Percentiles rank a stretch among this genome's conserved stretches.
phyloP scores from a whole-genome alignment of 2,113 vertebrate species.

The Clarias magur region DNA sequence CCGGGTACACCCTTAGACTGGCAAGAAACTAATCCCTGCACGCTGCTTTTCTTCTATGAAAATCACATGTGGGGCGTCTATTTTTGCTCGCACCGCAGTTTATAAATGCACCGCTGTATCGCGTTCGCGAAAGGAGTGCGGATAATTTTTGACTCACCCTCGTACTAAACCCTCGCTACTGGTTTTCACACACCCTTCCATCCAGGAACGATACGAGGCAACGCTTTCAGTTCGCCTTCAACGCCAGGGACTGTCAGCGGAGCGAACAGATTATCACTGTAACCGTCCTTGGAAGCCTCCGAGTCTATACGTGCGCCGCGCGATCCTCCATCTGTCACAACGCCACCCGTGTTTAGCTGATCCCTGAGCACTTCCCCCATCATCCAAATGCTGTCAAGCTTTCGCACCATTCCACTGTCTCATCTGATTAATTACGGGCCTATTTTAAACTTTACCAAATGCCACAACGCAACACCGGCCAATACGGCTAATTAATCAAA shows the following conservation, averaged over 20 bases:
- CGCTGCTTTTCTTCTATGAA: too few species aligned
- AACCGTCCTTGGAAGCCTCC: slow-evolving; percentile 25
- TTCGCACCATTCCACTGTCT: slow-evolving; percentile 40
- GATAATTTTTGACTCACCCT: too few species aligned
- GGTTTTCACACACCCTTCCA: not conserved
- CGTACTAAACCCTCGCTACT: too few species aligned
- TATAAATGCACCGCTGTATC: too few species aligned
- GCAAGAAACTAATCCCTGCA: too few species aligned
- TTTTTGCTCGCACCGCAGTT: too few species aligned
- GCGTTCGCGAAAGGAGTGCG: too few species aligned
- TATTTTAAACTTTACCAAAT: slow-evolving; percentile 70
- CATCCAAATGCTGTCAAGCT: slow-evolving; percentile 27
- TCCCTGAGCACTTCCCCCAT: slow-evolving; percentile 19
- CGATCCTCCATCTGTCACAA: slow-evolving; percentile 50
- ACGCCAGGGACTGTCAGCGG: slow-evolving; percentile 30
- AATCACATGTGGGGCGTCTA: too few species aligned
- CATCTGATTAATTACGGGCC: slow-evolving; percentile 73
- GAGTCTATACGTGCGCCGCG: slow-evolving; percentile 8
- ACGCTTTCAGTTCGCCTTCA: not conserved
- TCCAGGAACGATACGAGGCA: not conserved
- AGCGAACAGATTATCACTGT: slow-evolving; percentile 41
- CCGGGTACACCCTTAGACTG: too few species aligned
- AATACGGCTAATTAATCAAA: slow-evolving; percentile 75
- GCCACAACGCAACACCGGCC: slow-evolving; percentile 63
- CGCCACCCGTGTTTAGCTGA: slow-evolving; percentile 14